phyloP scores from a whole-genome alignment of 1,140 invertebrate genomes.

The Drosophila guanche region DNA sequence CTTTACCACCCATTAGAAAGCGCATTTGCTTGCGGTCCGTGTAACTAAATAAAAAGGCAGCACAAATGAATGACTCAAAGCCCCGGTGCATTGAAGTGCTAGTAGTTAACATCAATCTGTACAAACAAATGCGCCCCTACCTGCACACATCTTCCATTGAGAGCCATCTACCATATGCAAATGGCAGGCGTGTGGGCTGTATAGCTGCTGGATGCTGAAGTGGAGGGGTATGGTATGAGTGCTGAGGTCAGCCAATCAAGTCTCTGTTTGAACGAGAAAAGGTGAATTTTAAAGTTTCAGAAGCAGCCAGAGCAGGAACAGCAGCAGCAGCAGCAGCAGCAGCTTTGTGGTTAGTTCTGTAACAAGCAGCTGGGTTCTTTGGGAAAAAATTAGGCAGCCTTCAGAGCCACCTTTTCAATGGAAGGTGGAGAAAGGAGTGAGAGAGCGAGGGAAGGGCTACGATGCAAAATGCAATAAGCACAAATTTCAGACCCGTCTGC shows the following conservation, averaged over 20 bases:
- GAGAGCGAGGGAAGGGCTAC: slow-evolving; percentile 17
- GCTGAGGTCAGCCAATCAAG: slow-evolving; percentile 69
- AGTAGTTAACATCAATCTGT: slow-evolving; percentile 59
- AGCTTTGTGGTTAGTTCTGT: slow-evolving; percentile 54
- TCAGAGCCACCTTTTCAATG: slow-evolving; percentile 45
- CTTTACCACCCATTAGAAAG: neutral
- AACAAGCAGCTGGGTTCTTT: slow-evolving; percentile 28
- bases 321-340: slow-evolving; percentile 42
- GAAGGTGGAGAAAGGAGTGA: slow-evolving; percentile 10
- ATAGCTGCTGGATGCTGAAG: slow-evolving; percentile 1
- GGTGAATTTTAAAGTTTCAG: slow-evolving; percentile 42
- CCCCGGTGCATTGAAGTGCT: neutral
- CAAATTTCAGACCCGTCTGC: slow-evolving; percentile 55
- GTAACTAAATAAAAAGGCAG: slow-evolving; percentile 65
- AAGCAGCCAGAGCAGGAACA: slow-evolving; percentile 25
- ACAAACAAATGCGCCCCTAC: slow-evolving; percentile 43
- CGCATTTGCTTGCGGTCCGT: slow-evolving; percentile 39
- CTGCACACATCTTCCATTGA: slow-evolving; percentile 39
- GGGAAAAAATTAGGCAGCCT: slow-evolving; percentile 53
- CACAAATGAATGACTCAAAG: slow-evolving; percentile 32
- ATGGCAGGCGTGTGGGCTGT: slow-evolving; percentile 1
- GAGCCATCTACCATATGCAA: slow-evolving; percentile 46
- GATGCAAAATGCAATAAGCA: slow-evolving; percentile 70
- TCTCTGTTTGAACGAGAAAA: slow-evolving; percentile 55
- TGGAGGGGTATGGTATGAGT: slow-evolving; percentile 4